Evolutionary conservation across 1,140 invertebrate genomes (phyloP).

Genomic region (Aphis craccivora): DNA sequence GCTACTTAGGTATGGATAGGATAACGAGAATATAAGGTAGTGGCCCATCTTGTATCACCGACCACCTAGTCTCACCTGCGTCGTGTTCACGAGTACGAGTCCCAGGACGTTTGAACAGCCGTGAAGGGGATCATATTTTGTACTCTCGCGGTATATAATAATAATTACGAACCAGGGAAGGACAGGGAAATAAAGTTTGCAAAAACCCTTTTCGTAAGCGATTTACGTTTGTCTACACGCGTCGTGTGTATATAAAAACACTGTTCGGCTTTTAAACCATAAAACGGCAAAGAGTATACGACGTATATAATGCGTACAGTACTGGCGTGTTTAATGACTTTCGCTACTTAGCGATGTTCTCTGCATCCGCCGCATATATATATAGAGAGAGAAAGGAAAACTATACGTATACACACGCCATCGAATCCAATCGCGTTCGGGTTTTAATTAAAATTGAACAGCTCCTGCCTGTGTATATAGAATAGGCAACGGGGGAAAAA

Average conservation of each 20-base stretch:
- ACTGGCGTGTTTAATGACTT: constrained; percentile 32
- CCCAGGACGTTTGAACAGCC: neutral
- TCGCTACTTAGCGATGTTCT: neutral
- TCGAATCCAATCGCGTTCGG: neutral
- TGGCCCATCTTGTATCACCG: neutral
- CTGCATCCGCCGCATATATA: neutral
- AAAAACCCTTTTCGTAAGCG: constrained; percentile 13
- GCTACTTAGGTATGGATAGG: neutral
- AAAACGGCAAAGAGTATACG: neutral
- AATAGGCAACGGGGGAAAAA: neutral
- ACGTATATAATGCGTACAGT: neutral
- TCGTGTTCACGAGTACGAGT: neutral
- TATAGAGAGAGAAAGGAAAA: neutral
- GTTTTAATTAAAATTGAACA: constrained; percentile 35
- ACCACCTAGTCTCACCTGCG: neutral
- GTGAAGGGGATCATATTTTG: neutral
- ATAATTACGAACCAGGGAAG: neutral
- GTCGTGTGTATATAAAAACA: constrained; percentile 15
- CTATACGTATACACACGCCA: neutral
- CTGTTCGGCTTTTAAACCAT: constrained; percentile 28
- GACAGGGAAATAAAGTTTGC: neutral
- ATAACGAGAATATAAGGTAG: neutral
- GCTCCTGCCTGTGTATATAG: neutral
- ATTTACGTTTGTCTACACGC: neutral
- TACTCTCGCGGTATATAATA: neutral